These are phyloP conservation scores for Diaphora mendica DNA, from an alignment of 2,888 invertebrate species.

Conservation along the genomic window DNA sequence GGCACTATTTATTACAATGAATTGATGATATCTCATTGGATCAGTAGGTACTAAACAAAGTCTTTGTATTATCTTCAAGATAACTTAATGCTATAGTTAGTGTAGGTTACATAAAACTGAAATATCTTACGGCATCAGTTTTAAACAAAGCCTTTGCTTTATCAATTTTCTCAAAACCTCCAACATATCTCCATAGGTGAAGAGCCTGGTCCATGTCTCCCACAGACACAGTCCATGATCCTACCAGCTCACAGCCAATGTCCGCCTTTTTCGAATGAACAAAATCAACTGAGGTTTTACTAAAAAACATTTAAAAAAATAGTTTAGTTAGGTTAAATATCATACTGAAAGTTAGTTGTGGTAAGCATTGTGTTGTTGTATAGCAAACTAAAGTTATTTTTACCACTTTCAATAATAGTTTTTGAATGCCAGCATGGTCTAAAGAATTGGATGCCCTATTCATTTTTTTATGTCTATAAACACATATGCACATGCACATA, in stretches of 20 bases:
- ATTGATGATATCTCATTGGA: neutral
- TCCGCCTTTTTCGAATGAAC: conserved; percentile 91
- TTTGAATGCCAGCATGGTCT: too few species aligned
- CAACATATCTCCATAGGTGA: conserved; percentile 98
- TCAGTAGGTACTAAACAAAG: neutral
- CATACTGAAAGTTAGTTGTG: too few species aligned
- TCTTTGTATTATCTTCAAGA: neutral
- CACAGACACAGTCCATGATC: conserved; percentile 98
- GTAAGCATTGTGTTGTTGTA: too few species aligned
- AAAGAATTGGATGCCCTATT: neutral
- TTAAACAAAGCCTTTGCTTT: conserved; percentile 90
- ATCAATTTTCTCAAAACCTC: conserved; percentile 96
- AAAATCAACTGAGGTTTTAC: conserved; percentile 92
- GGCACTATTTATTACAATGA: neutral
- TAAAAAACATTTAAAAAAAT: conserved; percentile 62
- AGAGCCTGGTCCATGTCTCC: conserved; percentile 99
- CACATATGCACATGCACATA: neutral
- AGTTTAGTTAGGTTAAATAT: too few species aligned
- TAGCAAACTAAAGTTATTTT: too few species aligned
- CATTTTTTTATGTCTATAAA: neutral
- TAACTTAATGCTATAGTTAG: neutral
- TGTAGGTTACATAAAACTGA: neutral
- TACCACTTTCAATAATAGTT: too few species aligned
- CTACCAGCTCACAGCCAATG: conserved; percentile 94
- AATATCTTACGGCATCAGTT: conserved; percentile 88